These are phyloP conservation scores for Telmatochromis brachygnathus DNA, from an alignment of 2,113 vertebrate genomes.

Conservation along the genomic window DNA sequence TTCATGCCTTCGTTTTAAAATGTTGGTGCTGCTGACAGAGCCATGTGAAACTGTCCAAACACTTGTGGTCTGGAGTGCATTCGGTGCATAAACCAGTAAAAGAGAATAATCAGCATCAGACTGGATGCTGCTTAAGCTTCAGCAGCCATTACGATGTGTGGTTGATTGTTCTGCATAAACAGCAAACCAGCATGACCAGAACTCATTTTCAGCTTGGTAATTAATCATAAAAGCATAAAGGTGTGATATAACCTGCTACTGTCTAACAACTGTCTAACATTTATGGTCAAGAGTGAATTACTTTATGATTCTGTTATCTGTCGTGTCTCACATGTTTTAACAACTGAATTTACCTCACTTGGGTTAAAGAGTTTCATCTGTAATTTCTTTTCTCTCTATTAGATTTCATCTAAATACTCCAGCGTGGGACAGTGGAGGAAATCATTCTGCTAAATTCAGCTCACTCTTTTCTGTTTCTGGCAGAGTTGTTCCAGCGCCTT, in stretches of 20 bases:
- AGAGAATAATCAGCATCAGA: neutral
- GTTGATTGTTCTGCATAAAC: neutral
- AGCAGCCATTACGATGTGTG: neutral
- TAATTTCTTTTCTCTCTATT: neutral
- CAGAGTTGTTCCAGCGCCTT: slow-evolving; percentile 79
- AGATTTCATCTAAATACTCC: neutral
- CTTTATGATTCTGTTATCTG: neutral
- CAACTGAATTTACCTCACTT: neutral
- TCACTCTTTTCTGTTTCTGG: slow-evolving; percentile 82
- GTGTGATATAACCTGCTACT: neutral
- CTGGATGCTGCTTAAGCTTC: accelerated
- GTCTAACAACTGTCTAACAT: neutral
- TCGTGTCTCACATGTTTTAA: neutral
- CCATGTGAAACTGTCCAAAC: accelerated
- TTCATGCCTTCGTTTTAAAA: neutral
- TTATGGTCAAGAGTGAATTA: neutral
- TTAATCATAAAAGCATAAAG: neutral
- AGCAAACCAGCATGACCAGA: neutral
- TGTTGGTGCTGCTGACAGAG: neutral
- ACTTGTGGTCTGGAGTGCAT: neutral
- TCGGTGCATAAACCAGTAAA: neutral
- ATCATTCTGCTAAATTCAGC: neutral
- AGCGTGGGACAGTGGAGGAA: neutral
- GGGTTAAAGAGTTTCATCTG: neutral
- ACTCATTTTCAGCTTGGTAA: accelerated